phyloP scores from a whole-genome alignment of 2,888 invertebrate genomes.

The Marronus borbonicus region DNA sequence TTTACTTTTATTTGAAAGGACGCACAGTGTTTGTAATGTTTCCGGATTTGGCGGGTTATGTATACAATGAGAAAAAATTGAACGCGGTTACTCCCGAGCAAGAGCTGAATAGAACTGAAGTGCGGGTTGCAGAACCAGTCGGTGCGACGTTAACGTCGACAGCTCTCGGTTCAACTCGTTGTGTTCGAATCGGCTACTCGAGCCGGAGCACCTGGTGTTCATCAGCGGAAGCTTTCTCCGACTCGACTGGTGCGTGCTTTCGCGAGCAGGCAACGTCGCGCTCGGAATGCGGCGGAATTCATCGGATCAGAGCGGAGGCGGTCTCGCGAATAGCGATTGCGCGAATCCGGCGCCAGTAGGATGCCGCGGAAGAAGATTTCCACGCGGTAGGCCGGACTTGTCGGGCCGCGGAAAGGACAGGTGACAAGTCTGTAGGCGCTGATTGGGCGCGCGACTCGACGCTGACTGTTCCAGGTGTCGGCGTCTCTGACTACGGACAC shows the following conservation, averaged over 20 bases:
- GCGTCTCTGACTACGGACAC: slow-evolving; percentile 62
- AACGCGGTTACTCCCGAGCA: slow-evolving; percentile 48
- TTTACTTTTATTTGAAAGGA: not conserved
- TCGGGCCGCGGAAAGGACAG: slow-evolving; percentile 63
- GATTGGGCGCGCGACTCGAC: slow-evolving; percentile 64
- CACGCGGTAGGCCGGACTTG: slow-evolving; percentile 67
- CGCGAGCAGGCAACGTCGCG: slow-evolving; percentile 61
- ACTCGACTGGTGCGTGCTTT: slow-evolving; percentile 23
- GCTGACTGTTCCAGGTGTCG: slow-evolving; percentile 47
- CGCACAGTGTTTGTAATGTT: slow-evolving; percentile 15
- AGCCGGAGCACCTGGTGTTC: slow-evolving; percentile 57
- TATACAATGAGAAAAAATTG: slow-evolving; percentile 10
- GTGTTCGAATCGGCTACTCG: slow-evolving; percentile 59
- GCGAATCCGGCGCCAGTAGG: slow-evolving; percentile 66
- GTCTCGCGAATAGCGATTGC: slow-evolving; percentile 65
- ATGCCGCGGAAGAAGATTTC: slow-evolving; percentile 61
- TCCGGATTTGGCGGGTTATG: slow-evolving; percentile 41
- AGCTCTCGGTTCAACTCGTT: slow-evolving; percentile 46
- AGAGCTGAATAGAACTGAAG: slow-evolving; percentile 56
- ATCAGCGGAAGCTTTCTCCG: slow-evolving; percentile 53
- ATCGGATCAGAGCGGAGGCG: slow-evolving; percentile 64
- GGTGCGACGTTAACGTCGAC: slow-evolving; percentile 42
- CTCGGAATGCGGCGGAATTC: slow-evolving; percentile 65
- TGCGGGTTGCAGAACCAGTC: slow-evolving; percentile 55
- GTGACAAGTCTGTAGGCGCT: slow-evolving; percentile 68